Conservation (phyloP, 2,888 invertebrate genomes). For the Drosophila austrosaltans region DNA sequence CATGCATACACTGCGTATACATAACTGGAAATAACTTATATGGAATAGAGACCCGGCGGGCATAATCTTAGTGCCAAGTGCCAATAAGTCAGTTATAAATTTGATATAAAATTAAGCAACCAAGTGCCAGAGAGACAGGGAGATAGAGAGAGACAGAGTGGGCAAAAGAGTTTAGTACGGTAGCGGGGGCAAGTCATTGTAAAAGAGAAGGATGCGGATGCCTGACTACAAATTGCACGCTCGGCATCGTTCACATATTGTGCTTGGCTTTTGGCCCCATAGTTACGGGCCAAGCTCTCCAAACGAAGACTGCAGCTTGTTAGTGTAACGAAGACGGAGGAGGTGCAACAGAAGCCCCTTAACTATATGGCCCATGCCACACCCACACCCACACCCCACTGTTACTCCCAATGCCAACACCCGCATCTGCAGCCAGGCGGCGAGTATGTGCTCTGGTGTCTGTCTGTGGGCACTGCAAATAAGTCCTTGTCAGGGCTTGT, state of each 20-base stretch:
- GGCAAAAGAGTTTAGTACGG: neutral
- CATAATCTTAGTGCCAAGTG: constrained; percentile 73
- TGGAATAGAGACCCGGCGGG: constrained; percentile 44
- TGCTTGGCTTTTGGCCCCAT: constrained; percentile 43
- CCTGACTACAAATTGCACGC: constrained; percentile 55
- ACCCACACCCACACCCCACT: constrained; percentile 15
- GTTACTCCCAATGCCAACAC: constrained; percentile 20
- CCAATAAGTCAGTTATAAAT: constrained; percentile 80
- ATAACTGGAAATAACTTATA: constrained; percentile 38
- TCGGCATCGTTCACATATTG: constrained; percentile 49
- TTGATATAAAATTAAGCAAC: constrained; percentile 75
- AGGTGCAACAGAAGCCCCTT: constrained; percentile 23
- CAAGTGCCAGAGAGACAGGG: constrained; percentile 31
- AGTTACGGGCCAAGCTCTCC: constrained; percentile 44
- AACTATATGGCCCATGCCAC: neutral
- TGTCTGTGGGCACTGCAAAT: constrained; percentile 48
- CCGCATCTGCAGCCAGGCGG: constrained; percentile 25
- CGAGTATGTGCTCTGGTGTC: constrained; percentile 26
- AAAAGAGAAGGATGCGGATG: constrained; percentile 15
- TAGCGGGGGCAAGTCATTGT: neutral
- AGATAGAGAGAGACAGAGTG: neutral
- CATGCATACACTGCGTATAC: constrained; percentile 55
- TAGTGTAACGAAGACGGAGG: constrained; percentile 45
- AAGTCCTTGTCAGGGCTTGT: constrained; percentile 46
- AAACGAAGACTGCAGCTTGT: constrained; percentile 54